Conservation (phyloP, 2,113 vertebrate genomes). For the Muntiacus muntjak region DNA sequence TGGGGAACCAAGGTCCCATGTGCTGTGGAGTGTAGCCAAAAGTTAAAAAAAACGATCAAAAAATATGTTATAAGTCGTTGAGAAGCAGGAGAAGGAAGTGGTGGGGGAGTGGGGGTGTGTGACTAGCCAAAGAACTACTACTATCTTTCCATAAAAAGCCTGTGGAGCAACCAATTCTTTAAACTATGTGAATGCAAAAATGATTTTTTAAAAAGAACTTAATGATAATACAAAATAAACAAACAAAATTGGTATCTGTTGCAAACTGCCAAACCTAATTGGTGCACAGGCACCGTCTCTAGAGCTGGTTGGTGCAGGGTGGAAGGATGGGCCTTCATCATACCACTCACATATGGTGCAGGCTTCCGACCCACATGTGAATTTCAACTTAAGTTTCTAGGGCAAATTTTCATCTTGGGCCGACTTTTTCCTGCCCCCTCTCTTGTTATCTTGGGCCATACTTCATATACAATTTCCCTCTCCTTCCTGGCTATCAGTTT, state of each 20-base stretch:
- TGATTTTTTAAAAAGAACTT: not conserved
- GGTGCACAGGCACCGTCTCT: not conserved
- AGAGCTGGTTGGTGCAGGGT: not conserved
- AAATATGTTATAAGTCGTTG: not conserved
- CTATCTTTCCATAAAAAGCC: not conserved
- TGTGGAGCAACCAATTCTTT: not conserved
- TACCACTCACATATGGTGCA: not conserved
- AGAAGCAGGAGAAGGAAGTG: not conserved
- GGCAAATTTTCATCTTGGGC: not conserved
- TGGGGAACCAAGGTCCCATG: not conserved
- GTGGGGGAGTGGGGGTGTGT: not conserved
- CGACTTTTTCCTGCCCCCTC: not conserved
- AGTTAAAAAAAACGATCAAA: not conserved
- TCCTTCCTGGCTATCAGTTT: not conserved
- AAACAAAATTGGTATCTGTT: not conserved
- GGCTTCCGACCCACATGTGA: not conserved
- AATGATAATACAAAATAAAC: not conserved
- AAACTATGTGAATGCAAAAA: not conserved
- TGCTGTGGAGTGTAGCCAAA: not conserved
- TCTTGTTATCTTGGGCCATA: not conserved
- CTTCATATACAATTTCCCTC: not conserved
- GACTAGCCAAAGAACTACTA: not conserved
- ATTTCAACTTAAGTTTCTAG: not conserved
- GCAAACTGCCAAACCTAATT: not conserved
- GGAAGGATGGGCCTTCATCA: not conserved